Evolutionary conservation across 2,113 vertebrate species (phyloP).

Genomic region (Fregetta grallaria): DNA sequence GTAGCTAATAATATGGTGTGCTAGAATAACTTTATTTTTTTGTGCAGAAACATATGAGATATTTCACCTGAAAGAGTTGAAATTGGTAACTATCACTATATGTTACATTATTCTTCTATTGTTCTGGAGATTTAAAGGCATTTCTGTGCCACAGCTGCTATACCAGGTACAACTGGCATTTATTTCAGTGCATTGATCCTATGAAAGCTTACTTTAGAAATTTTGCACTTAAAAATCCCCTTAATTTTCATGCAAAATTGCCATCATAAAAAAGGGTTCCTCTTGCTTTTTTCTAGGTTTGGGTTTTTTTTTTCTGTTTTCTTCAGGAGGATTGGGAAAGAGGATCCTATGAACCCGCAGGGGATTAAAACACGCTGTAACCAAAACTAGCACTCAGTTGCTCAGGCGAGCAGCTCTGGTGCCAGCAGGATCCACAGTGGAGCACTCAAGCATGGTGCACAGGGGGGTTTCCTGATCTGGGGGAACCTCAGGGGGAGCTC

Average conservation of each 20-base stretch:
- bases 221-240: rapidly evolving
- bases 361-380: too few relatives aligned
- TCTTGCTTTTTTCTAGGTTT: too few relatives aligned
- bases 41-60: neutral
- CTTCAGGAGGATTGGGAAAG: neutral
- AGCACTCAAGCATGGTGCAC: too few relatives aligned
- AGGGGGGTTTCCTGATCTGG: too few relatives aligned
- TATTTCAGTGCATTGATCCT: neutral
- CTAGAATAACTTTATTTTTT: neutral
- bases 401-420: too few relatives aligned
- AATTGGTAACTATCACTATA: neutral
- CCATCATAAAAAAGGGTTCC: neutral
- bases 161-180: neutral
- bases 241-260: neutral
- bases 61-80: neutral
- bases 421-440: too few relatives aligned
- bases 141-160: neutral
- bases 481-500: too few relatives aligned
- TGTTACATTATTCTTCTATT: neutral
- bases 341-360: rapidly evolving
- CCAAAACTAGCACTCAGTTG: too few relatives aligned
- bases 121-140: neutral
- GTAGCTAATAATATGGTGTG: neutral
- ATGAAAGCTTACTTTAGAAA: rapidly evolving
- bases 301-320: neutral